phyloP scores from a whole-genome alignment of 2,113 vertebrate species.

The Chloroceryle aenea region DNA sequence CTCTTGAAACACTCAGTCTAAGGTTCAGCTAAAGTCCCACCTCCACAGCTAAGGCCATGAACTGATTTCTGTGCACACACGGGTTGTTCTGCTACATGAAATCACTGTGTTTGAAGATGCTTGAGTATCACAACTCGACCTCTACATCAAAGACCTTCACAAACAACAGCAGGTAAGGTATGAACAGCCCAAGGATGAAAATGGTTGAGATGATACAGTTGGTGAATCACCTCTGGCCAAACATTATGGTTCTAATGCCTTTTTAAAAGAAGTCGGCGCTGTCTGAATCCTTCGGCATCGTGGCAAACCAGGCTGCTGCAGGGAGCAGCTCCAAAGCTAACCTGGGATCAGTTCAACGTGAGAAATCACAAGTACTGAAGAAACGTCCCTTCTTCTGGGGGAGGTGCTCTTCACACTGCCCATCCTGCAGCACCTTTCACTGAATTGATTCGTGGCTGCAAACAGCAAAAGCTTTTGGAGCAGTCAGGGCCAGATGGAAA shows the following conservation, averaged over 20 bases:
- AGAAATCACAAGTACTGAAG: conserved; percentile 41
- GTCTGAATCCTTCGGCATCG: not conserved
- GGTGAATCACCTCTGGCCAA: not conserved
- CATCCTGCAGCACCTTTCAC: conserved; percentile 44
- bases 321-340: conserved; percentile 14
- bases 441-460: conserved; percentile 21
- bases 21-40: too few relatives aligned
- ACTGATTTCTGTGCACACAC: not conserved
- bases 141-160: not conserved
- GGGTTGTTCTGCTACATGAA: not conserved
- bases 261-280: not conserved
- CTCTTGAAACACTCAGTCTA: not conserved
- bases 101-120: not conserved
- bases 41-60: not conserved
- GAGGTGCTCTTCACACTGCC: conserved; percentile 61
- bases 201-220: not conserved
- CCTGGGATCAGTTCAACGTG: conserved; percentile 26
- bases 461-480: conserved; percentile 67
- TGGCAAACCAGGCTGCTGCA: not conserved
- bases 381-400: conserved; percentile 28
- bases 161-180: not conserved
- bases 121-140: not conserved
- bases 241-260: not conserved
- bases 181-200: not conserved
- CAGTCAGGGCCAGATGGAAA: conserved; percentile 65